phyloP scores from a whole-genome alignment of 2,113 vertebrate species.

The Oncorhynchus mykiss region DNA sequence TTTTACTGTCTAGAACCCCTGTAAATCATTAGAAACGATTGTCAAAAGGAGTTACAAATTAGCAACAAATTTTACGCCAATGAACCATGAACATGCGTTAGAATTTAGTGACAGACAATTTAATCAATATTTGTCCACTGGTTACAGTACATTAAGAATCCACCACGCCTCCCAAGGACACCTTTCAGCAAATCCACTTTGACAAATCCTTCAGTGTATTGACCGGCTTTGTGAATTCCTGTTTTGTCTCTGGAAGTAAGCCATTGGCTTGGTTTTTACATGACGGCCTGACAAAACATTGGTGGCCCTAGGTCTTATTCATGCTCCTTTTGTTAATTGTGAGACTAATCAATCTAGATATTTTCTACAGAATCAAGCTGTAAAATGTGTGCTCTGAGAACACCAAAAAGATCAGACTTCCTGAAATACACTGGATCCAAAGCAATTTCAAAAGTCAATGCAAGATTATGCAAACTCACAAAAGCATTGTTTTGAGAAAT shows the following conservation, averaged over 20 bases:
- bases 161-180: neutral
- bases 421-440: too few relatives aligned
- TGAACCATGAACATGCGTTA: neutral
- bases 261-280: neutral
- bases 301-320: too few relatives aligned
- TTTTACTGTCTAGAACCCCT: too few relatives aligned
- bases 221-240: neutral
- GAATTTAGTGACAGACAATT: conserved; percentile 24
- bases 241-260: neutral
- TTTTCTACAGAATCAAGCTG: too few relatives aligned
- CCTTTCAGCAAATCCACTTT: neutral
- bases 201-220: neutral
- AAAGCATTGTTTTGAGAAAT: neutral
- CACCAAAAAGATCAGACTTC: too few relatives aligned
- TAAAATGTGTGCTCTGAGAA: too few relatives aligned
- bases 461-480: too few relatives aligned
- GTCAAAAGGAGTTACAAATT: neutral
- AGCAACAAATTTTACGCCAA: neutral
- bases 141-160: neutral
- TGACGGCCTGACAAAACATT: too few relatives aligned
- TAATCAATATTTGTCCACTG: neutral
- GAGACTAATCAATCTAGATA: too few relatives aligned
- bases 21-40: too few relatives aligned
- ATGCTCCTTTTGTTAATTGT: too few relatives aligned
- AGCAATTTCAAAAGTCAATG: too few relatives aligned